phyloP scores from a whole-genome alignment of 2,797 vertebrate genomes.

The Spinibarbus caldwelli region DNA sequence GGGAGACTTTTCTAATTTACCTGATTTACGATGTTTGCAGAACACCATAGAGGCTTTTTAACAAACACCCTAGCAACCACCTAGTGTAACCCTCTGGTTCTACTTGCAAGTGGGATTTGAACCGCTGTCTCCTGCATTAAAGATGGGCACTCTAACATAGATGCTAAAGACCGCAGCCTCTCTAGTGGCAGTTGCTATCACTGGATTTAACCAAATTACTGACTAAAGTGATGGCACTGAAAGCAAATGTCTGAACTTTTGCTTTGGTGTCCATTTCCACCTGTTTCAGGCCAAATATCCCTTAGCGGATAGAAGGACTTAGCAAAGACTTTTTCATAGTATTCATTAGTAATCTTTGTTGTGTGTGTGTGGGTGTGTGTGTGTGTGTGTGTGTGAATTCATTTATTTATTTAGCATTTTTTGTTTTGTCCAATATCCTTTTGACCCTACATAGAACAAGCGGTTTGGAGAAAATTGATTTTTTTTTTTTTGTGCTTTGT shows the following conservation, averaged over 20 bases:
- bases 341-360: not conserved
- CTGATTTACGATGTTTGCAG: not conserved
- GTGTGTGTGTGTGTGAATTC: no score
- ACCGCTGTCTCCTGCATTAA: no score
- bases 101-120: no score
- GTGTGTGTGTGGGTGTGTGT: no score
- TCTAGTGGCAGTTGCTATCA: no score
- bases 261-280: not conserved
- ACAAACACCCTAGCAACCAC: no score
- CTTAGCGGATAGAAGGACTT: not conserved
- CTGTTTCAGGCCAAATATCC: conserved; percentile 1
- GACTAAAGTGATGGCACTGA: not conserved
- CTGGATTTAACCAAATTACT: conserved; percentile 49
- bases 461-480: not conserved
- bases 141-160: no score
- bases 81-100: no score
- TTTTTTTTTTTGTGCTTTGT: no score
- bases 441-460: not conserved
- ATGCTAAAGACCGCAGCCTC: no score
- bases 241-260: not conserved
- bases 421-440: not conserved
- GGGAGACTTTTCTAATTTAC: not conserved
- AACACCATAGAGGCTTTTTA: no score
- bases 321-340: not conserved
- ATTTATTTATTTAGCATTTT: not conserved